Base-by-base conservation (phyloP, 2,888 invertebrate genomes). In the Cacoxenus indagator region DNA sequence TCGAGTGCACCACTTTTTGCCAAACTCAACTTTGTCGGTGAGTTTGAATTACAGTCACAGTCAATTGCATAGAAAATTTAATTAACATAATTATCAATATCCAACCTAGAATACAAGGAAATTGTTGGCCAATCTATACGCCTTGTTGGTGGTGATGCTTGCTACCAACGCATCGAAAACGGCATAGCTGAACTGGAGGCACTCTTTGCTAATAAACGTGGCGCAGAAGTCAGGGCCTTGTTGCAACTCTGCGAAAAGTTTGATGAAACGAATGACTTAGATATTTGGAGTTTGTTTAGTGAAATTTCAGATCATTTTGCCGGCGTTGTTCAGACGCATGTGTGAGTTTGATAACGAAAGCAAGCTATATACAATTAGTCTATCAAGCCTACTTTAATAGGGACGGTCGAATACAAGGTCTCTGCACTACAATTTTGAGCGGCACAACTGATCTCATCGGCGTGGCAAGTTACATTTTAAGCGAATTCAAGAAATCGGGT, bases 1-100 rank as follows among this genome's bases (percentile, higher is more conserved):
- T 92, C 92, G 1, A 92, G 92, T 83, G 93, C 91, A 5, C 93
- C 93, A 4, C 89, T 93, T 8, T 81, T 89, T n/a, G 92, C 91
- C 1, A 89, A 92, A 86, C 89, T 90, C 4, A 90, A 93, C 80
- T 93, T 91, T 82, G 87, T 90, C 46, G 87, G 87, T 87, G 67
- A 76, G 77, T 75, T 5, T 6, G 4, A 4, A 9, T n/a, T n/a
- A n/a, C n/a, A n/a, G n/a, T n/a, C n/a, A n/a, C n/a, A n/a, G n/a
- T n/a, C n/a, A n/a, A n/a, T n/a, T n/a, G n/a, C n/a, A n/a, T 29
- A 8, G 17, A 59, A 29, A 17, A 59, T 24, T 26, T n/a, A 0
- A 0, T 2, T 37, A 8, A 8, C 14, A 9, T 9, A 5, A 27
- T 6, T 2, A 1, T 43, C 1, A 11, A 6, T 1, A 11, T 0